Evolutionary conservation across 2,113 vertebrate species (phyloP).

Genomic region (Kryptolebias marmoratus): DNA sequence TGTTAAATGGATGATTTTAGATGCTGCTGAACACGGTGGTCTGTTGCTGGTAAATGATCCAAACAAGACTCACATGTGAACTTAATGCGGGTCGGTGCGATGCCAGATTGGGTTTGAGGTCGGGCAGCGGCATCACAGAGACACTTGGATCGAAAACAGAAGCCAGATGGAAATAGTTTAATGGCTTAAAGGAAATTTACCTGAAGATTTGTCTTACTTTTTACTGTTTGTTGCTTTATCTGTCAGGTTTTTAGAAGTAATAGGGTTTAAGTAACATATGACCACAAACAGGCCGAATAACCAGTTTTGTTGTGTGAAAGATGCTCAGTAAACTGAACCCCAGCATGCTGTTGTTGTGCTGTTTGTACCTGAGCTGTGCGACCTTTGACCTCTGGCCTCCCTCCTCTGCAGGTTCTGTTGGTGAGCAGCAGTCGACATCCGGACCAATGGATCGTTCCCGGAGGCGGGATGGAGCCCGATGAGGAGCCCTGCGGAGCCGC

Average conservation of each 20-base stretch:
- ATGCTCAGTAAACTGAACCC: too few relatives aligned
- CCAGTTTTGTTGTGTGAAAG: too few relatives aligned
- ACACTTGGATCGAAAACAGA: conserved; percentile 24
- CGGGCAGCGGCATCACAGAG: conserved; percentile 46
- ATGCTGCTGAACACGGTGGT: background rate
- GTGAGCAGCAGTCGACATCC: conserved; percentile 98
- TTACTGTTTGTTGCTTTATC: too few relatives aligned
- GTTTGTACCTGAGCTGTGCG: conserved; percentile 11
- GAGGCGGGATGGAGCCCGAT: conserved; percentile 96
- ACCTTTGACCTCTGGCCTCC: conserved; percentile 13
- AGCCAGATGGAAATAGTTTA: conserved; percentile 1
- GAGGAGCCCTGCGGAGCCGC: conserved; percentile 93
- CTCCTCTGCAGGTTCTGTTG: conserved; percentile 86
- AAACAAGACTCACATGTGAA: conserved; percentile 36
- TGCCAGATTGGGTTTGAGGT: conserved; percentile 53
- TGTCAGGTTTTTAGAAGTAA: too few relatives aligned
- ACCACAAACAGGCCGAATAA: too few relatives aligned
- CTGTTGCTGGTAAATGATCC: background rate
- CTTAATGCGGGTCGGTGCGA: conserved; percentile 60
- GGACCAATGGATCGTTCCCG: conserved; percentile 97
- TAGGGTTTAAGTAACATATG: too few relatives aligned
- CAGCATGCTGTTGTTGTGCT: background rate
- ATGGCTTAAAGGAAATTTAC: too few relatives aligned
- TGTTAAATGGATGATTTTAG: background rate
- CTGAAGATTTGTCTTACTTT: too few relatives aligned